Evolutionary conservation across 2,113 vertebrate genomes (phyloP).

Genomic region (Eurypyga helias): DNA sequence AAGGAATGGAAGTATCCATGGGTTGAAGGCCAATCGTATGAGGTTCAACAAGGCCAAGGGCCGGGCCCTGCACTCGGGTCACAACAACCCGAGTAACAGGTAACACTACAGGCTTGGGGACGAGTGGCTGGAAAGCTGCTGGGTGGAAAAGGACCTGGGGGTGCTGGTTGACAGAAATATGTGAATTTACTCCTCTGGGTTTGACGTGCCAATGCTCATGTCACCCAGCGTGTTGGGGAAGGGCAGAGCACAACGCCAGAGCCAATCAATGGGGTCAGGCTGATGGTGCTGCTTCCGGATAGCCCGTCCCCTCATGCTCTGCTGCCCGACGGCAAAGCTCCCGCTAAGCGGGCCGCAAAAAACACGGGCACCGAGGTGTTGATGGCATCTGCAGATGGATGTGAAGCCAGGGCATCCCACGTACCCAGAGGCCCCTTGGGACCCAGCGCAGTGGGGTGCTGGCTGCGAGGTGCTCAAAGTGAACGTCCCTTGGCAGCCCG

Average conservation of each 20-base stretch:
- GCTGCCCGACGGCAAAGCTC: no score
- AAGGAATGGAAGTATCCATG: no score
- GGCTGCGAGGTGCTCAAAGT: not conserved
- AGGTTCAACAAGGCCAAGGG: no score
- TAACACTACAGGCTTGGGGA: no score
- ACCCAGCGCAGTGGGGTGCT: not conserved
- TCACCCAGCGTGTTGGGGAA: not conserved
- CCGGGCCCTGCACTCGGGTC: no score
- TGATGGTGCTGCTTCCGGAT: no score
- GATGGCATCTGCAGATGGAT: not conserved
- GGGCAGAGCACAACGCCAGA: not conserved
- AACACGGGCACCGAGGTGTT: not conserved
- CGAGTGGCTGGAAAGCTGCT: no score
- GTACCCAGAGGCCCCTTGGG: not conserved
- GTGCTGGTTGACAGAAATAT: not conserved
- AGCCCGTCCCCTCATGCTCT: not conserved
- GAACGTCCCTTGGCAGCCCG: not conserved
- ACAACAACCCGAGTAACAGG: no score
- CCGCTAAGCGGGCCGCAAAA: not conserved
- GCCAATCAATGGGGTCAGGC: not conserved
- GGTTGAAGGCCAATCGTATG: no score
- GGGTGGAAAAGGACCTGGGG: no score
- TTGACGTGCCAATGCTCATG: not conserved
- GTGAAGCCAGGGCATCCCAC: not conserved
- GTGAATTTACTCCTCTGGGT: not conserved